Evolutionary conservation across 2,113 vertebrate species (phyloP).

Genomic region (Lepisosteus oculatus): DNA sequence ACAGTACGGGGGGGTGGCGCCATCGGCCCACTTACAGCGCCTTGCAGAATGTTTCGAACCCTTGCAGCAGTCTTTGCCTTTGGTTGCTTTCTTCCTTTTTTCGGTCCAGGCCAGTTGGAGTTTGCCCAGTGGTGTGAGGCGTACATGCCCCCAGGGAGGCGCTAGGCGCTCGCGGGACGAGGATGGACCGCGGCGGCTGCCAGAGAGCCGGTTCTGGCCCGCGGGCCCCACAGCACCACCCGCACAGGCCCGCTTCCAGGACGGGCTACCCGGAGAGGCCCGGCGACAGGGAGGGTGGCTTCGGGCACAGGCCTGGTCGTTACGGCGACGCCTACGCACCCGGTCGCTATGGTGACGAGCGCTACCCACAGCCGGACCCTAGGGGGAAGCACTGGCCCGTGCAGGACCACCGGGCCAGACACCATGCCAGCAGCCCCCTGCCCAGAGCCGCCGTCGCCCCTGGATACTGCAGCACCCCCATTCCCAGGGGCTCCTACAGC

Average conservation of each 20-base stretch:
- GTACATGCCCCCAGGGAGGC: no score
- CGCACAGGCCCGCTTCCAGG: neutral
- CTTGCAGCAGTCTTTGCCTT: no score
- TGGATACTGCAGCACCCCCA: constrained; percentile 28
- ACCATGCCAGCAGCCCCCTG: constrained; percentile 28
- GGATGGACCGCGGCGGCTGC: constrained; percentile 52
- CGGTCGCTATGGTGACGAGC: constrained; percentile 30
- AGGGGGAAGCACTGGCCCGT: constrained; percentile 42
- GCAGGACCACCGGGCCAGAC: constrained; percentile 34
- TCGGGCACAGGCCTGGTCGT: constrained; percentile 24
- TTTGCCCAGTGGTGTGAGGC: no score
- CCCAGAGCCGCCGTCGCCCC: constrained; percentile 33
- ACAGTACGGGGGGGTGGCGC: no score
- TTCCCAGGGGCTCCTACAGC: constrained; percentile 28
- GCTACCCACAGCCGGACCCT: constrained; percentile 30
- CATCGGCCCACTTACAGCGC: no score
- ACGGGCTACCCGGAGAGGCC: constrained; percentile 13
- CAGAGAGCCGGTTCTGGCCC: constrained; percentile 26
- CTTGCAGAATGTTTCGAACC: no score
- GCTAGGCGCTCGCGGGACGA: neutral
- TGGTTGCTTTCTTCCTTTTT: no score
- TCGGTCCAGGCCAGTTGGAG: no score
- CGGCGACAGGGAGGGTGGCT: constrained; percentile 40
- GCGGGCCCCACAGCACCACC: constrained; percentile 17
- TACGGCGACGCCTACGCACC: constrained; percentile 24